A percentile compares a stretch with the other conserved stretches of the same genome.
phyloP scores from a whole-genome alignment of 1,140 invertebrate genomes.

The Drosophila melanogaster region DNA sequence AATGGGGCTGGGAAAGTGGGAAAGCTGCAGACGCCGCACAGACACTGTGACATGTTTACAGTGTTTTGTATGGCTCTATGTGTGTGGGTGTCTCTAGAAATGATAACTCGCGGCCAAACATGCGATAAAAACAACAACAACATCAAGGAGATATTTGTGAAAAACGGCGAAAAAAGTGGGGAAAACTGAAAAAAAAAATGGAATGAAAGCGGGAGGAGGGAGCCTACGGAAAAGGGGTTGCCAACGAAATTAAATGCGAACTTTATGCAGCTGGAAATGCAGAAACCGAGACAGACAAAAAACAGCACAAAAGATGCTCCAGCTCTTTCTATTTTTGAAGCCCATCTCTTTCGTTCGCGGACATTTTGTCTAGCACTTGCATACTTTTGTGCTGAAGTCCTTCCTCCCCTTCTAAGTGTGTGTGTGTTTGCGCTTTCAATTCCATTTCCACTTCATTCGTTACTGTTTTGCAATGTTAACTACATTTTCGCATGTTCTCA shows the following conservation, averaged over 20 bases:
- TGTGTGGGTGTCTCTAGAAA: conserved; percentile 48
- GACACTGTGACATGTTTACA: conserved; percentile 66
- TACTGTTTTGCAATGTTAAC: conserved; percentile 80
- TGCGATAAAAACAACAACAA: conserved; percentile 60
- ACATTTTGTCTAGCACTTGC: conserved; percentile 64
- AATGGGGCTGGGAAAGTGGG: conserved; percentile 8
- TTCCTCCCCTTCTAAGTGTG: conserved; percentile 8
- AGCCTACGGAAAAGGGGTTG: conserved; percentile 31
- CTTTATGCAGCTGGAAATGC: conserved; percentile 78
- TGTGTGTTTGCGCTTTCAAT: conserved; percentile 48
- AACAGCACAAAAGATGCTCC: conserved; percentile 39
- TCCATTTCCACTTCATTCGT: conserved; percentile 78
- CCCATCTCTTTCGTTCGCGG: neutral
- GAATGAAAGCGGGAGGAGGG: neutral
- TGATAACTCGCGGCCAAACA: conserved; percentile 78
- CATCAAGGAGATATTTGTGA: conserved; percentile 45
- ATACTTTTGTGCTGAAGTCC: conserved; percentile 60
- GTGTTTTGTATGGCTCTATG: conserved; percentile 14
- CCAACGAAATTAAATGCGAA: conserved; percentile 79
- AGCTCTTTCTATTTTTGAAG: conserved; percentile 9
- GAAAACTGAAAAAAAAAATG: conserved; percentile 9
- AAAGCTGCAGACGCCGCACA: conserved; percentile 59
- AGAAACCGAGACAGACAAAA: conserved; percentile 39
- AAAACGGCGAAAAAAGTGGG: conserved; percentile 29
- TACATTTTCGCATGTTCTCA: conserved; percentile 73